Conservation (phyloP, 2,113 vertebrate genomes). For the Laticauda laticaudata region DNA sequence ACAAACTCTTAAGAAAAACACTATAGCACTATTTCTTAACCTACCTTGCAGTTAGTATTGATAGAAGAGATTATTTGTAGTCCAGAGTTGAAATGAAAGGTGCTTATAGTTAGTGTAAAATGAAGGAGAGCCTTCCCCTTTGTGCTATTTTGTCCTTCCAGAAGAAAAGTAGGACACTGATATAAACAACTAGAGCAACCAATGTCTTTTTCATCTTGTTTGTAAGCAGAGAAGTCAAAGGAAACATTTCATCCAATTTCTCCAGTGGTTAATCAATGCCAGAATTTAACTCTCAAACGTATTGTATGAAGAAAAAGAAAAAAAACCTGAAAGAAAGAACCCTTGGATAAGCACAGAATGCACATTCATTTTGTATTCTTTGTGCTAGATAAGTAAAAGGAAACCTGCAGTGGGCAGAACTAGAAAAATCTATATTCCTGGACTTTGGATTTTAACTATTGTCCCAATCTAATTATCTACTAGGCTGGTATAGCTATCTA, state of each 20-base stretch:
- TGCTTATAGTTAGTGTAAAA: background rate
- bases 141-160: background rate
- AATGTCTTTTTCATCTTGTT: background rate
- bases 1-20: background rate
- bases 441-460: conserved; percentile 10
- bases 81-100: background rate
- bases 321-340: background rate
- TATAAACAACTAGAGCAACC: background rate
- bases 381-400: background rate
- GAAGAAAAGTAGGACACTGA: background rate
- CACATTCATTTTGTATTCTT: background rate
- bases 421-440: background rate
- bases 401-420: background rate
- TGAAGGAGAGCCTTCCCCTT: background rate
- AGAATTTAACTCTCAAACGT: background rate
- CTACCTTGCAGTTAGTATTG: background rate
- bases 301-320: background rate
- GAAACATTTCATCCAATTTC: background rate
- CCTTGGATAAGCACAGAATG: background rate
- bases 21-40: background rate
- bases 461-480: background rate
- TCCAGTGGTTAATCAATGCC: background rate
- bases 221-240: background rate
- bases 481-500: background rate
- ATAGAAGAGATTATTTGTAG: background rate